Percentiles rank a stretch among this genome's conserved stretches.
These are phyloP conservation scores for Harpalus rubripes DNA, from an alignment of 2,888 invertebrate genomes.

Conservation along the genomic window DNA sequence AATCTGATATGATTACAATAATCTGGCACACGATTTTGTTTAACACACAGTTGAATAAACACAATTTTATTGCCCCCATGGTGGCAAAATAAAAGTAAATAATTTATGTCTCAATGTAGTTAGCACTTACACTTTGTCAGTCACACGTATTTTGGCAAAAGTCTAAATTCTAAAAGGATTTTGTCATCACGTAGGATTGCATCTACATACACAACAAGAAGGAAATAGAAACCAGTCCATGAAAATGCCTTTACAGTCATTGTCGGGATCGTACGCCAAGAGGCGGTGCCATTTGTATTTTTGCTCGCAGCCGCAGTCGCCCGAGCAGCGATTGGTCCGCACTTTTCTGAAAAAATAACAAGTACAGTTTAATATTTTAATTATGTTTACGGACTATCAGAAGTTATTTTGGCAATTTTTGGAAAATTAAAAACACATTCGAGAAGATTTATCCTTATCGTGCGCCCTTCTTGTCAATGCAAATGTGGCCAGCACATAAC, in stretches of 20 bases:
- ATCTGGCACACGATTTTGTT: background rate
- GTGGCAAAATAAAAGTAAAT: background rate
- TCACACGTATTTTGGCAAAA: slow-evolving; percentile 38
- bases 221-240: slow-evolving; percentile 97
- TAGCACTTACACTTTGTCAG: background rate
- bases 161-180: background rate
- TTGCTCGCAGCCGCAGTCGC: slow-evolving; percentile 94
- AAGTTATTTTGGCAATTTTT: too few species aligned
- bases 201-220: slow-evolving; percentile 93
- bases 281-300: slow-evolving; percentile 93
- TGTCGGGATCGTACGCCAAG: slow-evolving; percentile 93
- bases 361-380: too few species aligned
- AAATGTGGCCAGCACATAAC: too few species aligned
- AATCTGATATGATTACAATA: background rate
- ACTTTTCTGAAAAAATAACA: slow-evolving; percentile 82
- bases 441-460: too few species aligned
- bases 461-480: too few species aligned
- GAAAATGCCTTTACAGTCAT: slow-evolving; percentile 95
- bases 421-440: too few species aligned
- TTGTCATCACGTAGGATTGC: slow-evolving; percentile 74
- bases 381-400: too few species aligned
- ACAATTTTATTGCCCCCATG: background rate
- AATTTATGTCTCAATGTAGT: background rate
- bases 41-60: background rate
- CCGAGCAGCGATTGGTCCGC: slow-evolving; percentile 88